Evolutionary conservation across 2,888 invertebrate species (phyloP).

Genomic region (Platycnemis pennipes): DNA sequence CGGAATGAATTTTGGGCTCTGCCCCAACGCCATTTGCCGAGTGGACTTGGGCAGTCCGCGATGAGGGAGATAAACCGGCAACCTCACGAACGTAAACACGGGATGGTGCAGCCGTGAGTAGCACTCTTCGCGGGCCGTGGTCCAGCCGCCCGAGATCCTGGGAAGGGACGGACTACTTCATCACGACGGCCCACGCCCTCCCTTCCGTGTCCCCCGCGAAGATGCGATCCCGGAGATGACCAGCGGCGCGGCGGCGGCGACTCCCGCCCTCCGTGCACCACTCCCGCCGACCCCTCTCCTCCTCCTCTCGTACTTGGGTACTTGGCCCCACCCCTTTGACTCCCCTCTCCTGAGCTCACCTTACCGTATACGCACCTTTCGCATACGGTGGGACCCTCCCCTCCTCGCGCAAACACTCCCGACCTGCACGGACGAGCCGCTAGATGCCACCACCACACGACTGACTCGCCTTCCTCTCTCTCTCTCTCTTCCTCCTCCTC

Average conservation of each 20-base stretch:
- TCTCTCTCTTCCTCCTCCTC: not conserved
- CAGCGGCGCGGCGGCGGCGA: not conserved
- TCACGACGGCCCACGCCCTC: not conserved
- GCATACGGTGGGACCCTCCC: not conserved
- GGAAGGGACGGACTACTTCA: not conserved
- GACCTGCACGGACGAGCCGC: slow-evolving; percentile 48
- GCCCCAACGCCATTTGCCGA: too few relatives aligned
- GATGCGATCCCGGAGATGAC: not conserved
- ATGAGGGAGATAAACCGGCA: not conserved
- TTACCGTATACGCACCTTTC: not conserved
- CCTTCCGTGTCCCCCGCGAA: slow-evolving; percentile 23
- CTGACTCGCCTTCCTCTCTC: not conserved
- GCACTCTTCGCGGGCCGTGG: not conserved
- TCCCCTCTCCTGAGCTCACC: not conserved
- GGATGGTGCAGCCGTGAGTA: not conserved
- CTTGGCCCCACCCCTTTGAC: not conserved
- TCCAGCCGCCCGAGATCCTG: not conserved
- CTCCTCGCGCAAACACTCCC: slow-evolving; percentile 22
- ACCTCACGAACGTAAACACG: not conserved
- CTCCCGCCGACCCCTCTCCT: not conserved
- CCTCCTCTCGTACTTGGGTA: not conserved
- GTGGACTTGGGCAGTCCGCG: not conserved
- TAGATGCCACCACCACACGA: slow-evolving; percentile 58
- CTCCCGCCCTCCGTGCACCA: not conserved
- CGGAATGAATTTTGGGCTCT: too few relatives aligned